Evolutionary conservation across 2,888 invertebrate species (phyloP), one percentile per base, ranked within the genome.

Genomic region (Panorpa germanica): DNA sequence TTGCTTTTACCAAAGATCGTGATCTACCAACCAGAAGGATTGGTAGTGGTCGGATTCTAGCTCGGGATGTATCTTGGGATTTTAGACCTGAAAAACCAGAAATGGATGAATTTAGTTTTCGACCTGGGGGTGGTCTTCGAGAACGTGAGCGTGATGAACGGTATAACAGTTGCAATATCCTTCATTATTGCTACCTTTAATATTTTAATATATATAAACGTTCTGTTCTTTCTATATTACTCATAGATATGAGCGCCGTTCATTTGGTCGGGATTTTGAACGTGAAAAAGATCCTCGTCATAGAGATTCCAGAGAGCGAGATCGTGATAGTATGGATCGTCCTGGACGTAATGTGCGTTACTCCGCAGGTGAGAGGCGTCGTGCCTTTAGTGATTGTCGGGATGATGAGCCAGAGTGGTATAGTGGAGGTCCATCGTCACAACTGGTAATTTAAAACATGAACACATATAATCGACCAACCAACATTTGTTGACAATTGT

Each of bases 371-470:
- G n/a, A n/a, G n/a, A n/a, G n/a, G n/a, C 58, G 60, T 44, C 58
- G 49, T 33, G 48, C 66, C 45, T 68, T 60, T 42, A 61, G 61
- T 44, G 62, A 61, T 40, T 61, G 65, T 42, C 63, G 70, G 35
- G 69, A 69, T 41, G 82, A 80, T 40, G 83, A 86, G 50, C 90
- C 90, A 3, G 88, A 90, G 55, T 90, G 91, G 83, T 78, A 75
- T 47, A 78, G 77, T 44, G 75, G 75, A 35, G 91, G 90, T 25
- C 91, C 91, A 25, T 77, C 80, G 36, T 88, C 88, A 36, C 82
- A 88, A 49, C 52, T n/a, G n/a, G n/a, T n/a, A n/a, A n/a, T n/a
- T n/a, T n/a, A n/a, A n/a, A n/a, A n/a, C n/a, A n/a, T n/a, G n/a
- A n/a, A n/a, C n/a, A n/a, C n/a, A n/a, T n/a, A n/a, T n/a, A n/a